These are phyloP conservation scores for Distichodus sexfasciatus DNA, from an alignment of 2,797 vertebrate species.

Conservation along the genomic window DNA sequence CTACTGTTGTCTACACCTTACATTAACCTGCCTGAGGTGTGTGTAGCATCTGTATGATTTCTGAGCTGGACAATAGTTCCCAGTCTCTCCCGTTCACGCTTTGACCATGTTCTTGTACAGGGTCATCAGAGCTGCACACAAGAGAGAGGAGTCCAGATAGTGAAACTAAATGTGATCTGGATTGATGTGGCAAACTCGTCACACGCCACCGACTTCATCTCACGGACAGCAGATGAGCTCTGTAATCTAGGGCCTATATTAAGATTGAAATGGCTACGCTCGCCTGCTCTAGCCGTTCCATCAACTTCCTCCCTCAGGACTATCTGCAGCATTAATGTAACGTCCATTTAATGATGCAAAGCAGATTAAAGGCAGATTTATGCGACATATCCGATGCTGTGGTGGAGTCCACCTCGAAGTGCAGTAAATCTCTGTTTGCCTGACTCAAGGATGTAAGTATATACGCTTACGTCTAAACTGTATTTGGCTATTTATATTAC, in stretches of 20 bases:
- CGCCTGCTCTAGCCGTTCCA: conserved; percentile 32
- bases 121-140: not conserved
- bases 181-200: conserved; percentile 13
- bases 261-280: conserved; percentile 58
- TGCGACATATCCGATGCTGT: conserved; percentile 17
- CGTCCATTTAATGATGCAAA: conserved; percentile 49
- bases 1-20: not conserved
- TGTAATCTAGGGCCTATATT: conserved; percentile 44
- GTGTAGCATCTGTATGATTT: not conserved
- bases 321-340: conserved; percentile 50
- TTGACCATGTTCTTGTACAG: not conserved
- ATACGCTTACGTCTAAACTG: too few species aligned
- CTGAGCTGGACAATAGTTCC: not conserved
- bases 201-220: not conserved
- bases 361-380: conserved; percentile 56
- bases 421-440: not conserved
- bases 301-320: conserved; percentile 41
- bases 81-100: not conserved
- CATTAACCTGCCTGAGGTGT: too few species aligned
- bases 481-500: too few species aligned
- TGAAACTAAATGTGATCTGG: not conserved
- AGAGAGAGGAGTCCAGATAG: not conserved
- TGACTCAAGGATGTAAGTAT: too few species aligned
- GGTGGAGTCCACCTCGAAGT: not conserved
- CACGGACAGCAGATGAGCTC: conserved; percentile 36